Evolutionary conservation across 2,797 vertebrate species (phyloP).

Genomic region (Xenops minutus): DNA sequence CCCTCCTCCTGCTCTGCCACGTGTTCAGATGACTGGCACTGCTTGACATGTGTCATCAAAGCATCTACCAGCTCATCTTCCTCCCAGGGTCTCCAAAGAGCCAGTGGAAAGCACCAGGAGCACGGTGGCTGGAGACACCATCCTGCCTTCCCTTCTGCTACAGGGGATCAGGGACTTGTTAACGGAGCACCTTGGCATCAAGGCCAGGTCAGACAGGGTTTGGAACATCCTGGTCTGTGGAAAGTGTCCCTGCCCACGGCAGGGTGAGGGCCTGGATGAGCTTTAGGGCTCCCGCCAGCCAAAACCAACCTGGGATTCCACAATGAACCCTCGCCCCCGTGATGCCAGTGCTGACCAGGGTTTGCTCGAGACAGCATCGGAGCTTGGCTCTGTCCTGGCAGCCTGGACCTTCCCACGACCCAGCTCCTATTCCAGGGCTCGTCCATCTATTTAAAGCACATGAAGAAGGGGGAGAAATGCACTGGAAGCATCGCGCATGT

Average conservation of each 20-base stretch:
- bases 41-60: neutral
- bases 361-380: rapidly evolving
- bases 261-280: neutral
- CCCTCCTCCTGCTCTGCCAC: no score
- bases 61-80: neutral
- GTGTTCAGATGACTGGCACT: neutral
- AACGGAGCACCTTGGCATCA: rapidly evolving
- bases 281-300: neutral
- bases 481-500: neutral
- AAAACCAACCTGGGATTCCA: neutral
- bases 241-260: neutral
- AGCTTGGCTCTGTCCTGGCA: slow-evolving; percentile 28
- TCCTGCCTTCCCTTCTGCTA: neutral
- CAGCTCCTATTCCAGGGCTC: slow-evolving; percentile 66
- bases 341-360: neutral
- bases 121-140: neutral
- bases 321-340: rapidly evolving
- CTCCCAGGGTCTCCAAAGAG: neutral
- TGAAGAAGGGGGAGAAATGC: neutral
- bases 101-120: neutral
- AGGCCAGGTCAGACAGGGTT: neutral
- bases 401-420: slow-evolving; percentile 75
- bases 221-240: no score
- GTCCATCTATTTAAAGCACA: slow-evolving; percentile 74
- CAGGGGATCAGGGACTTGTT: neutral